These are phyloP conservation scores for Plutomurus gul DNA, from an alignment of 1,140 invertebrate species.

Conservation along the genomic window DNA sequence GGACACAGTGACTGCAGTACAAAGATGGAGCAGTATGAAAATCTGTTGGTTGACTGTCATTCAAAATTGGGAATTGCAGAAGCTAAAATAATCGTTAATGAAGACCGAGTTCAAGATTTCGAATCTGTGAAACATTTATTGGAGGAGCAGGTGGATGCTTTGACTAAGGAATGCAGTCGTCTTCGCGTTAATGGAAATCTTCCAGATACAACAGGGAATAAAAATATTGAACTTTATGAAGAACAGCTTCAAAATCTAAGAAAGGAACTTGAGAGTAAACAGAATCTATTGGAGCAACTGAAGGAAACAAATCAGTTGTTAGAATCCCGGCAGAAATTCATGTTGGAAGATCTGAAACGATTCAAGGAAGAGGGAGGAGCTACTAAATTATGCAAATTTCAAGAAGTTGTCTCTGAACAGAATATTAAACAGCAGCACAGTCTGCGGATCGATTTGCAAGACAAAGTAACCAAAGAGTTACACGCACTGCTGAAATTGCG, in stretches of 20 bases:
- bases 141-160: slow-evolving; percentile 89
- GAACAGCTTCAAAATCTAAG: slow-evolving; percentile 78
- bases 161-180: slow-evolving; percentile 74
- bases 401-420: slow-evolving; percentile 87
- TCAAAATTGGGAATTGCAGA: slow-evolving; percentile 94
- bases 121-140: slow-evolving; percentile 91
- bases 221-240: slow-evolving; percentile 88
- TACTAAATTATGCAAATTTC: slow-evolving; percentile 91
- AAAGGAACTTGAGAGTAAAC: slow-evolving; percentile 92
- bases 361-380: slow-evolving; percentile 91
- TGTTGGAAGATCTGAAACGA: slow-evolving; percentile 93
- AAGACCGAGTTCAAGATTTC: slow-evolving; percentile 91
- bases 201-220: slow-evolving; percentile 80
- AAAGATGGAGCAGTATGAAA: slow-evolving; percentile 88
- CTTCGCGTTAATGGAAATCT: slow-evolving; percentile 63
- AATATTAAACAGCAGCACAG: slow-evolving; percentile 93
- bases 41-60: slow-evolving; percentile 86
- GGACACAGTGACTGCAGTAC: slow-evolving; percentile 86
- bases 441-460: slow-evolving; percentile 94
- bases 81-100: slow-evolving; percentile 88
- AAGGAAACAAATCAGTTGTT: slow-evolving; percentile 96
- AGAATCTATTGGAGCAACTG: slow-evolving; percentile 84
- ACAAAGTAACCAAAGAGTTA: slow-evolving; percentile 95
- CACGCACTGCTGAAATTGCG: slow-evolving; percentile 96
- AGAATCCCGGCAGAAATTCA: slow-evolving; percentile 86